Conservation (phyloP, 2,797 vertebrate species). For the Sebastes iracundus region DNA sequence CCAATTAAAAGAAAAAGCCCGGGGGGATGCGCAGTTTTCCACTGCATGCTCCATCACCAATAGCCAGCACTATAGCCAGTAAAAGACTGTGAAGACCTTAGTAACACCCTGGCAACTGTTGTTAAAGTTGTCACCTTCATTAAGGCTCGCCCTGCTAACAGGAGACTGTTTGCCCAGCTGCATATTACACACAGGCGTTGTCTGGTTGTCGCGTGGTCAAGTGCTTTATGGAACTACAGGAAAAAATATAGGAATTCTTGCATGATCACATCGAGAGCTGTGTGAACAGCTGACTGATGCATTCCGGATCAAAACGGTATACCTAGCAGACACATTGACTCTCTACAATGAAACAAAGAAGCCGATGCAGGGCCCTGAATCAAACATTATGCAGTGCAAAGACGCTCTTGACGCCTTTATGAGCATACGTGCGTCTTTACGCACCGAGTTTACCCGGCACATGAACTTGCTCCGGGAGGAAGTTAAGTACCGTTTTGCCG, state of each 20-base stretch:
- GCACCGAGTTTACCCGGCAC: not conserved
- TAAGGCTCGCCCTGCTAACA: slow-evolving; percentile 1
- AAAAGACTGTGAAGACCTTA: too few species aligned
- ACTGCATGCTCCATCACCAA: slow-evolving; percentile 10
- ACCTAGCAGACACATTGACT: not conserved
- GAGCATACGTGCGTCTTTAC: not conserved
- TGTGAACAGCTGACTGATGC: not conserved
- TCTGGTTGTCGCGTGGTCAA: not conserved
- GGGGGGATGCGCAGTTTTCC: not conserved
- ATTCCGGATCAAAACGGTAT: not conserved
- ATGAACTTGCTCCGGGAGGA: too few species aligned
- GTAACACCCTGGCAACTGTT: too few species aligned
- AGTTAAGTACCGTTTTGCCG: too few species aligned
- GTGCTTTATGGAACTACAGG: slow-evolving; percentile 24
- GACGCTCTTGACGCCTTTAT: not conserved
- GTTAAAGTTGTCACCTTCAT: slow-evolving; percentile 22
- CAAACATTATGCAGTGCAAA: not conserved
- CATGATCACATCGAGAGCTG: not conserved
- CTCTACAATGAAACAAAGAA: not conserved
- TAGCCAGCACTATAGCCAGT: too few species aligned
- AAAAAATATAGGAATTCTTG: slow-evolving; percentile 15
- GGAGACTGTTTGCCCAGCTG: slow-evolving; percentile 23
- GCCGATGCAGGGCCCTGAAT: not conserved
- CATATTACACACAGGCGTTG: not conserved
- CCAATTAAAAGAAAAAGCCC: slow-evolving; percentile 8